Evolutionary conservation across 1,140 invertebrate genomes (phyloP), one percentile per base, ranked within the genome.

Genomic region (Luehdorfia chinensis): DNA sequence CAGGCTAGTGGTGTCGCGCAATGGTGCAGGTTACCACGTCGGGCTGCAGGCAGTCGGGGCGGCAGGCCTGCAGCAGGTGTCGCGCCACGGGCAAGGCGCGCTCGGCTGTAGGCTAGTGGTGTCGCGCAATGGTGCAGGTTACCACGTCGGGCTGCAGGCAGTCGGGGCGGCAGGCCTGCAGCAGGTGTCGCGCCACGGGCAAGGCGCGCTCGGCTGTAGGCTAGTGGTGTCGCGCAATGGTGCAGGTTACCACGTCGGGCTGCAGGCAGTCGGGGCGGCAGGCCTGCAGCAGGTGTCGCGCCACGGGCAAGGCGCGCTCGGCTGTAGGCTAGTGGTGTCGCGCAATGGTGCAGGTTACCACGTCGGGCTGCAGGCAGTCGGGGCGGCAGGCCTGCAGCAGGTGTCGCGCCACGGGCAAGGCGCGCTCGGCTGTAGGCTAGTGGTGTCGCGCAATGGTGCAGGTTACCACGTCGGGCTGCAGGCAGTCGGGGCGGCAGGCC

Each of bases 181-280:
- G 90, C 0, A 99, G 84, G 94, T 95, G 98, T 28, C 92, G 91
- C 48, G 96, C 91, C 9, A 97, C 90, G 0, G 96, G 93, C n/a
- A 96, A 74, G 0, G 93, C 91, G 57, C 95, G 92, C 16, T 90
- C 83, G 8, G 91, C n/a, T n/a, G n/a, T n/a, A n/a, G n/a, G n/a
- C n/a, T n/a, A n/a, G n/a, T n/a, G n/a, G n/a, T n/a, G n/a, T n/a
- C n/a, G n/a, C n/a, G n/a, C n/a, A n/a, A n/a, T n/a, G n/a, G n/a
- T n/a, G n/a, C n/a, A n/a, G n/a, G n/a, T n/a, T 52, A 81, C 79
- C 44, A 80, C 72, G 46, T 84, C 80, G 6, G 80, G 80, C 15
- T 81, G 75, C 9, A 69, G 65, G 18, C 77, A 58, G 4, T 41
- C 28, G 0, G 73, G 69, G 0, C 47, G 47, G 9, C 71, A 57